Percentiles rank a stretch among this genome's conserved stretches.
Evolutionary conservation across 2,797 vertebrate species (phyloP).

Genomic region (Falco novaeseelandiae): DNA sequence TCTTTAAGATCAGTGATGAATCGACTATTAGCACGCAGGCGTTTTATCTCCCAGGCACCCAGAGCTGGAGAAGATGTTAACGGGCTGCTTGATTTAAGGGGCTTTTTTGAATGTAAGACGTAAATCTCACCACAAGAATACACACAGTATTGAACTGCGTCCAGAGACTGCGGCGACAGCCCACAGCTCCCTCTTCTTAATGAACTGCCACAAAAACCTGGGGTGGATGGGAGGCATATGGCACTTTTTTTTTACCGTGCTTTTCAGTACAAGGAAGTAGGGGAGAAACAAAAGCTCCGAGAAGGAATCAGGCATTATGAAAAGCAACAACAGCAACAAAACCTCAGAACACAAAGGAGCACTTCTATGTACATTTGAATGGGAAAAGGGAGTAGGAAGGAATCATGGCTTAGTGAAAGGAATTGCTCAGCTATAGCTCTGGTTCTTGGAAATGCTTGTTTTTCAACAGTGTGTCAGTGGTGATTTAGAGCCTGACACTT

Average conservation of each 20-base stretch:
- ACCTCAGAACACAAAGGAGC: constrained; percentile 41
- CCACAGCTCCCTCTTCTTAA: constrained; percentile 42
- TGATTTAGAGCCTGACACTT: constrained; percentile 50
- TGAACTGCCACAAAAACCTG: constrained; percentile 52
- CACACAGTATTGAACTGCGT: constrained; percentile 42
- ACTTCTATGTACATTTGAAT: constrained; percentile 17
- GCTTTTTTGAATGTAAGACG: constrained; percentile 30
- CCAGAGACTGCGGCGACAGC: constrained; percentile 24
- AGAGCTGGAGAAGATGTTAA: constrained; percentile 50
- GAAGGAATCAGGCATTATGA: constrained; percentile 8
- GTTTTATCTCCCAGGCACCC: constrained; percentile 54
- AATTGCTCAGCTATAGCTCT: constrained; percentile 31
- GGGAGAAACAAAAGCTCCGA: background rate
- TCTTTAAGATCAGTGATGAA: constrained; percentile 38
- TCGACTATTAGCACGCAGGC: constrained; percentile 33
- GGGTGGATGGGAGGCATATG: background rate
- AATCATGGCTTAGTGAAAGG: background rate
- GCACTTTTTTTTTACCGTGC: constrained; percentile 33
- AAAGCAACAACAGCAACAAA: constrained; percentile 38
- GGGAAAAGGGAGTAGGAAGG: background rate
- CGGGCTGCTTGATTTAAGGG: constrained; percentile 67
- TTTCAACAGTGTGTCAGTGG: background rate
- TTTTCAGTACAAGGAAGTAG: background rate
- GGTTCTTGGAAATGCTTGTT: constrained; percentile 43
- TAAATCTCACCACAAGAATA: constrained; percentile 65